Evolutionary conservation across 2,888 invertebrate genomes (phyloP).

Genomic region (Drosophila imparisetae): DNA sequence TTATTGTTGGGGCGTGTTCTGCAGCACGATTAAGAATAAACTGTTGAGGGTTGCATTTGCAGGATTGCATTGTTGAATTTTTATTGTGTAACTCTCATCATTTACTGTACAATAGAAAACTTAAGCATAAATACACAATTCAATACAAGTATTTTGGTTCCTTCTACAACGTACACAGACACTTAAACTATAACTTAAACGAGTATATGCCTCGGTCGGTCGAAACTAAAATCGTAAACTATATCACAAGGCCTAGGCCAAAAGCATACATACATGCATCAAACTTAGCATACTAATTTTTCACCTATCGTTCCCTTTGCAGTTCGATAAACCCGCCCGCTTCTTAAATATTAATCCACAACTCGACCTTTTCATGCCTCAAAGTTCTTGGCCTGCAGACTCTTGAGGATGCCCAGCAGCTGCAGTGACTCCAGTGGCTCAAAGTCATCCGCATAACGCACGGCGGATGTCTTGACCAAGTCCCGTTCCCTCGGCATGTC

Average conservation of each 20-base stretch:
- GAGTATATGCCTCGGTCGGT: conserved; percentile 25
- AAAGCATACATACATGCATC: conserved; percentile 22
- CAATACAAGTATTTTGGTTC: conserved; percentile 39
- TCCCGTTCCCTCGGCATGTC: conserved; percentile 88
- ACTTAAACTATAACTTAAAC: conserved; percentile 32
- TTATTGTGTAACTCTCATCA: conserved; percentile 52
- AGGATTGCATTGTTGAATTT: conserved; percentile 52
- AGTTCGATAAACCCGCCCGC: conserved; percentile 53
- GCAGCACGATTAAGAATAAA: conserved; percentile 8
- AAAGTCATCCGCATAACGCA: conserved; percentile 89
- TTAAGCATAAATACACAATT: conserved; percentile 43
- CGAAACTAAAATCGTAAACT: conserved; percentile 45
- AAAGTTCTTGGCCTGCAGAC: conserved; percentile 76
- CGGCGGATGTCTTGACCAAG: conserved; percentile 47
- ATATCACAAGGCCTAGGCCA: conserved; percentile 63
- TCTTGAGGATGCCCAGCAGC: conserved; percentile 78
- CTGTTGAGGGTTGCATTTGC: conserved; percentile 60
- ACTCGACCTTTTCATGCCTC: conserved; percentile 56
- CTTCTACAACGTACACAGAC: conserved; percentile 12
- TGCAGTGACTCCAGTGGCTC: conserved; percentile 89
- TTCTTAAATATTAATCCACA: background rate
- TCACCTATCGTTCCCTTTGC: conserved; percentile 76
- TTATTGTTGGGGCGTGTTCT: conserved; percentile 44
- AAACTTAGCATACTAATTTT: conserved; percentile 43
- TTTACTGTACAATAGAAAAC: conserved; percentile 57